Percentiles rank a stretch among this genome's conserved stretches.
Conservation (phyloP, 2,113 vertebrate genomes). For the Lophius piscatorius region DNA sequence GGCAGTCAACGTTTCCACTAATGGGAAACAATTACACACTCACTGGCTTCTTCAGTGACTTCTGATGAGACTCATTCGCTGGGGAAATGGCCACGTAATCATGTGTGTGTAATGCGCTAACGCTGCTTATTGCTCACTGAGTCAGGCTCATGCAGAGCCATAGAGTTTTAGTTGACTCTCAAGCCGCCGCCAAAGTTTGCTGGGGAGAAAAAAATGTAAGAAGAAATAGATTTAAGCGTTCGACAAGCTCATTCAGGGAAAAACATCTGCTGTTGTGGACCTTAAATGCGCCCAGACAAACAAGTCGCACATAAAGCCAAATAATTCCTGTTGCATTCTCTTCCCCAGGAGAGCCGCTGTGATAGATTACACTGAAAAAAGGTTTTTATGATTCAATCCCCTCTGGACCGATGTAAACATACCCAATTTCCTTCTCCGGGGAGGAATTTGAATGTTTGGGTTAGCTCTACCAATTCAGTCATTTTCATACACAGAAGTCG, state of each 20-base stretch:
- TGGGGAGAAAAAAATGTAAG: constrained; percentile 19
- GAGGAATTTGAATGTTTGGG: constrained; percentile 1
- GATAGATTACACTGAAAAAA: constrained; percentile 30
- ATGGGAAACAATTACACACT: constrained; percentile 84
- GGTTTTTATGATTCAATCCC: constrained; percentile 46
- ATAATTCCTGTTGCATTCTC: constrained; percentile 30
- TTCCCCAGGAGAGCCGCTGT: constrained; percentile 13
- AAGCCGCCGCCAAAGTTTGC: constrained; percentile 39
- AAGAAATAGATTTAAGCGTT: constrained; percentile 1
- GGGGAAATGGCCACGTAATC: constrained; percentile 80
- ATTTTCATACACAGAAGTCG: constrained; percentile 16
- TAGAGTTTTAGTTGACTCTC: constrained; percentile 44
- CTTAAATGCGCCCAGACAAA: constrained; percentile 18
- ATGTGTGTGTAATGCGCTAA: constrained; percentile 80
- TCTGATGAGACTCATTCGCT: constrained; percentile 78
- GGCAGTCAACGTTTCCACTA: constrained; percentile 69
- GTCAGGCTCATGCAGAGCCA: constrained; percentile 45
- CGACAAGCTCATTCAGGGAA: constrained; percentile 7
- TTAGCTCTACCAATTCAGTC: too few relatives aligned
- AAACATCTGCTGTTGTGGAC: background rate
- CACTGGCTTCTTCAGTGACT: constrained; percentile 78
- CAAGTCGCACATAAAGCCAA: constrained; percentile 31
- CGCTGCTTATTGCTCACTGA: constrained; percentile 79
- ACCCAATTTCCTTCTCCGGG: constrained; percentile 1
- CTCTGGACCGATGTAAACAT: constrained; percentile 27